These are phyloP conservation scores for Aleiodes alternator DNA, from an alignment of 2,888 invertebrate species.

Conservation along the genomic window DNA sequence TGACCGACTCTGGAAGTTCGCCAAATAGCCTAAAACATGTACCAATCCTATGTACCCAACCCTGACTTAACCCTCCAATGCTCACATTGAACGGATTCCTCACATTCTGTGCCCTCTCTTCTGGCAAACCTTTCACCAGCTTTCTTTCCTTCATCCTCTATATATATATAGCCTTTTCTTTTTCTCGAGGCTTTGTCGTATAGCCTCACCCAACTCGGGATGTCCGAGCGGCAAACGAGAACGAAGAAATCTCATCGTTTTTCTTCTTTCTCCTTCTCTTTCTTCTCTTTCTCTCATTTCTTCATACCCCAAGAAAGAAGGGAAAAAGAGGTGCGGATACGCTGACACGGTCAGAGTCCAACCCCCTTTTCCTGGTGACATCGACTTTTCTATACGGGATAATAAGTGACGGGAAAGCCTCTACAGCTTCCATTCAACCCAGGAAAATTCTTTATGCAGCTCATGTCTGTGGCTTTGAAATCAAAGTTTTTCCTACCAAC, in stretches of 20 bases:
- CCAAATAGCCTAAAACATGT: conserved; percentile 58
- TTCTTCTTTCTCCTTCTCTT: conserved; percentile 28
- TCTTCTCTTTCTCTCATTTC: conserved; percentile 44
- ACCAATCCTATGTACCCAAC: conserved; percentile 40
- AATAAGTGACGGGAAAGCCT: conserved; percentile 17
- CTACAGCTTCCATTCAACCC: conserved; percentile 26
- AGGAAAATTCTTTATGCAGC: conserved; percentile 19
- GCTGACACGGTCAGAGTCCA: conserved; percentile 58
- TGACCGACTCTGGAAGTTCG: conserved; percentile 64
- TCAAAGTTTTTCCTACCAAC: conserved; percentile 11
- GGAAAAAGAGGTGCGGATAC: conserved; percentile 52
- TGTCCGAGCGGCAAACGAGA: conserved; percentile 41
- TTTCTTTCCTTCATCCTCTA: conserved; percentile 42
- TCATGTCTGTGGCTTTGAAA: conserved; percentile 20
- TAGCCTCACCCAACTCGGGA: conserved; percentile 7
- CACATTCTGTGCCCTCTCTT: conserved; percentile 24
- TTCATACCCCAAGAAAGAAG: conserved; percentile 47
- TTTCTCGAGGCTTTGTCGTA: conserved; percentile 24
- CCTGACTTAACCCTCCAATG: conserved; percentile 33
- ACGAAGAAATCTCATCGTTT: conserved; percentile 35
- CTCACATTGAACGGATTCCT: conserved; percentile 32
- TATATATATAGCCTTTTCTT: conserved; percentile 7
- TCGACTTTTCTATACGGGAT: conserved; percentile 43
- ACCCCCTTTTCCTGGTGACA: conserved; percentile 40
- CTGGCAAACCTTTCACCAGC: conserved; percentile 15